Evolutionary conservation across 92 coral and sea anemone genomes (phyloP), one percentile per base, ranked within the genome.

Genomic region (Muricea muricata): DNA sequence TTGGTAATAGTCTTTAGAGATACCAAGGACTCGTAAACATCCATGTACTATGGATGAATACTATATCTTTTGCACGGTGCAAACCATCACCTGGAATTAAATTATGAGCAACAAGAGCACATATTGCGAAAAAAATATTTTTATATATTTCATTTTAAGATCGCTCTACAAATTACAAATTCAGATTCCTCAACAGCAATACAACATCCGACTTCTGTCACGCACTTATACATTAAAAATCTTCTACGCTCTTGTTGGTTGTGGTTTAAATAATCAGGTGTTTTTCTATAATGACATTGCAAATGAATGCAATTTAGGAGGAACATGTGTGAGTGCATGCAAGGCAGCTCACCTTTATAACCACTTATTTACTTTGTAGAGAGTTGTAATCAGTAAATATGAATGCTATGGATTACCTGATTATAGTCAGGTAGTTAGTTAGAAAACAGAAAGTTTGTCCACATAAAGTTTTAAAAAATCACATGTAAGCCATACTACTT

Each of bases 401-500:
- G 18, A 63, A 28, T 25, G 30, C 70, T 28, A 10, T 20, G 31
- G 25, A 28, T 63, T 28, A 32, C 17, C 34, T 63, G 70, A 28
- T 11, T 7, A n/a, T n/a, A 11, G 34, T 60, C 68, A 29, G 33
- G 34, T 60, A 63, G 70, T 63, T 63, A 8, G 39, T 63, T 8
- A 4, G 9, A 63, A 28, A 63, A 63, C 30, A 63, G 6, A 17
- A 28, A 25, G 39, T 28, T 52, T 63, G 39, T 63, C 70, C n/a
- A n/a, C n/a, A n/a, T 63, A 63, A 63, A 63, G 39, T 63, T 28
- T 20, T 10, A 10, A 30, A 39, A 63, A 15, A 63, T 15, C 12
- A 63, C 12, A 63, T 63, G 70, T 63, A 63, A 63, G 70, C 70
- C 70, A 63, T 63, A 24, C 70, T 63, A 63, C 70, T 63, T 14